Conservation (phyloP, 2,888 invertebrate species). For the Melanargia galathea region DNA sequence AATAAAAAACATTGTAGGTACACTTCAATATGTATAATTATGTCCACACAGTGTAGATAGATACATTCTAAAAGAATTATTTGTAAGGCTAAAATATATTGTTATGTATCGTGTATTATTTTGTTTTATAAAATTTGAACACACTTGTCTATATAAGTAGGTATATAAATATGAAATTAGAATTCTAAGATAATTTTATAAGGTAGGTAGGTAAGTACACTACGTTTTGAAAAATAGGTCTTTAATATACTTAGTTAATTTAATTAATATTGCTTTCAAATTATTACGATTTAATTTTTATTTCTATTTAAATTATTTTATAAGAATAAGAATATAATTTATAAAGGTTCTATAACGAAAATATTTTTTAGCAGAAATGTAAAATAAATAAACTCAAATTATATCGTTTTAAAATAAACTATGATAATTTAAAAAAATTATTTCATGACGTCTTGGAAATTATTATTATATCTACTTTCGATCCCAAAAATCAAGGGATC, state of each 20-base stretch:
- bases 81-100: conserved; percentile 16
- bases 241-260: conserved; percentile 32
- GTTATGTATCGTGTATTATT: conserved; percentile 24
- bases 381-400: too few relatives aligned
- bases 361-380: too few relatives aligned
- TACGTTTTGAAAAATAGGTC: conserved; percentile 37
- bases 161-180: conserved; percentile 25
- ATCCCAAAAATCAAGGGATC: too few relatives aligned
- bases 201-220: too few relatives aligned
- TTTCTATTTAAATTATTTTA: background rate
- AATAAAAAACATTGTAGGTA: conserved; percentile 12
- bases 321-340: background rate
- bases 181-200: conserved; percentile 4
- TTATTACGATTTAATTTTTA: conserved; percentile 24
- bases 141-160: conserved; percentile 41
- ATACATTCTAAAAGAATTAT: conserved; percentile 30
- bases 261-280: conserved; percentile 38
- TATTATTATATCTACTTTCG: too few relatives aligned
- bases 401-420: background rate
- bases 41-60: conserved; percentile 28
- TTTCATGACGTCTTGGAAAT: too few relatives aligned
- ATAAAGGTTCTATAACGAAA: too few relatives aligned
- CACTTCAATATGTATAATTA: conserved; percentile 28
- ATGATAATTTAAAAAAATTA: too few relatives aligned
- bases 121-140: conserved; percentile 43